Conservation (phyloP, 2,888 invertebrate species). For the Cheilosia urbana region DNA sequence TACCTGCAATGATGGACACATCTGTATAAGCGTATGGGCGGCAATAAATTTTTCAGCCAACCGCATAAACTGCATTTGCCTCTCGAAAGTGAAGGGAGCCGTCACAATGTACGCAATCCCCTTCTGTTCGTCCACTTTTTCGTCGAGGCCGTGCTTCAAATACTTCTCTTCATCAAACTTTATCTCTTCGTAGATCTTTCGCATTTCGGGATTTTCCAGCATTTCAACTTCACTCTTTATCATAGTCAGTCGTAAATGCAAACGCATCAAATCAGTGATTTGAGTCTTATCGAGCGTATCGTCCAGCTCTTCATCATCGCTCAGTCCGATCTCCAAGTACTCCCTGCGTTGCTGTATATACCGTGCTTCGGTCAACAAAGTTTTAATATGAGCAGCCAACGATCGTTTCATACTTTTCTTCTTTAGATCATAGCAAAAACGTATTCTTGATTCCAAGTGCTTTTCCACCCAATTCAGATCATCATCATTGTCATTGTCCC, state of each 20-base stretch:
- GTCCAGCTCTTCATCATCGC: conserved; percentile 81
- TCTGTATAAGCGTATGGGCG: conserved; percentile 82
- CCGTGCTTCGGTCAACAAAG: conserved; percentile 85
- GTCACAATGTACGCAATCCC: conserved; percentile 83
- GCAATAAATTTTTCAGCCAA: conserved; percentile 83
- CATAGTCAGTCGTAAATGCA: conserved; percentile 85
- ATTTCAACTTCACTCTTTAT: conserved; percentile 86
- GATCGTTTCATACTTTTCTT: conserved; percentile 84
- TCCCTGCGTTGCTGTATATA: conserved; percentile 85
- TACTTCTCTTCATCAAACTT: conserved; percentile 77
- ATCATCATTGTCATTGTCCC: conserved; percentile 87
- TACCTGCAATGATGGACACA: conserved; percentile 82
- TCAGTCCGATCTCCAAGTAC: conserved; percentile 83
- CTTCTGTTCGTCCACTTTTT: conserved; percentile 38
- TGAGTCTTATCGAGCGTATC: conserved; percentile 80
- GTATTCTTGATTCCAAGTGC: conserved; percentile 85
- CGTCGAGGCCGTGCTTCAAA: conserved; percentile 36
- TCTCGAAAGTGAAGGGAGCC: conserved; percentile 83
- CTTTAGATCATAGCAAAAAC: conserved; percentile 86
- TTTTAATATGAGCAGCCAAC: conserved; percentile 85
- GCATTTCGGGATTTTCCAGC: conserved; percentile 86
- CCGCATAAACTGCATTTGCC: conserved; percentile 84
- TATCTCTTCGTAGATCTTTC: conserved; percentile 83
- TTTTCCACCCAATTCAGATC: conserved; percentile 85
- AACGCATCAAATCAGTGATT: conserved; percentile 85